Base-by-base conservation (phyloP, 2,113 vertebrate genomes). In the Tragelaphus scriptus region DNA sequence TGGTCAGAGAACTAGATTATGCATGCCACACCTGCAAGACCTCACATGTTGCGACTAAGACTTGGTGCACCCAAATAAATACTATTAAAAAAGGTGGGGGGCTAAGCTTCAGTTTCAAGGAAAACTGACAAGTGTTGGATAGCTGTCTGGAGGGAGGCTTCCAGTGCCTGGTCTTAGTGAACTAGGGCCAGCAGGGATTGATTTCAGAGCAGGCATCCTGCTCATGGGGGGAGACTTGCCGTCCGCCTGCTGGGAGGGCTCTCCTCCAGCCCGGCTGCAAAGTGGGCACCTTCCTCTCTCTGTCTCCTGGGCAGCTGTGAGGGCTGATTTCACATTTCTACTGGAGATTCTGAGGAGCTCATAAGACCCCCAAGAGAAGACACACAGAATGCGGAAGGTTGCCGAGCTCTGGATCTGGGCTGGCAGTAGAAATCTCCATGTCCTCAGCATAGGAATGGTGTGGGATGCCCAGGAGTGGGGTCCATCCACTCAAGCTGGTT, bases 331-430 rank as follows among this genome's bases (percentile, higher is more conserved):
- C 36, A 44, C 61, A 40, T 53, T 49, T 59, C 85, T 30, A 1
- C 11, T 12, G 44, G 81, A 6, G 30, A 90, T 14, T 30, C 10
- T 55, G 51, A 49, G 81, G 63, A 19, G 85, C 16, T 26, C 0
- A 0, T 4, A 7, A 51, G 77, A 23, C 5, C 19, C 30, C 15
- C 55, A 2, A 3, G 40, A 14, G 16, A 47, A 75, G 30, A 25
- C 14, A 19, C 3, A 3, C 26, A 26, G 59, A 49, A 16, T 0
- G 40, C 0, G 1, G 32, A 3, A 17, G 8, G 63, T 1, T 4
- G 32, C 23, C 4, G 53, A 79, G 77, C 3, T 7, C 36, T 10
- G 2, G 0, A 55, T 40, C 7, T 7, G 28, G 58, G 63, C 59
- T 25, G 44, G 23, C 51, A 26, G 61, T 0, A 2, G 59, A 7